These are phyloP conservation scores for Tetragonula clypearis DNA, from an alignment of 1,140 invertebrate species.

Conservation along the genomic window DNA sequence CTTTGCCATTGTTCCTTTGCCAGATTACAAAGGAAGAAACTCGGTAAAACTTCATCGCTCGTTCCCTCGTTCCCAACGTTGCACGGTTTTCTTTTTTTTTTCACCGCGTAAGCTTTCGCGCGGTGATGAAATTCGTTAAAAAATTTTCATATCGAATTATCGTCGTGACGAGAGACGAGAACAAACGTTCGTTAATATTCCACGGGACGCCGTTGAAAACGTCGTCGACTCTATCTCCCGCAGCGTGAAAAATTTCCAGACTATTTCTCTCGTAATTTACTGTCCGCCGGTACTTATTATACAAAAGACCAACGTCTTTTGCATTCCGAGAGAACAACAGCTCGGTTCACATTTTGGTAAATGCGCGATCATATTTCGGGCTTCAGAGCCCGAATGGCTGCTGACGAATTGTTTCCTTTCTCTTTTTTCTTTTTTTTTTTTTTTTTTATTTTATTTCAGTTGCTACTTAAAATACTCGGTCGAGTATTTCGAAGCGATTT, in stretches of 20 bases:
- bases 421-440: too few species aligned
- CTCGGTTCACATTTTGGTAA: not conserved
- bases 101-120: not conserved
- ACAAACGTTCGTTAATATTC: slow-evolving; percentile 18
- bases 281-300: slow-evolving; percentile 2
- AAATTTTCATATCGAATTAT: not conserved
- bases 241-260: slow-evolving; percentile 18
- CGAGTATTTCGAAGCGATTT: not conserved
- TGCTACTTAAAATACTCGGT: not conserved
- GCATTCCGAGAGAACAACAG: not conserved
- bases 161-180: not conserved
- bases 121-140: not conserved
- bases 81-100: not conserved
- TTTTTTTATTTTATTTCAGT: too few species aligned
- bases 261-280: slow-evolving; percentile 30
- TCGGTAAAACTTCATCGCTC: not conserved
- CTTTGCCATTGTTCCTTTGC: not conserved
- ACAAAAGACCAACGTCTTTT: not conserved
- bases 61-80: not conserved
- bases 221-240: not conserved
- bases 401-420: not conserved
- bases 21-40: not conserved
- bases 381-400: not conserved
- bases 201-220: not conserved
- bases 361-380: not conserved